Percentiles rank a stretch among this genome's conserved stretches.
phyloP scores from a whole-genome alignment of 2,113 vertebrate genomes.

The Sinosuthora webbiana region DNA sequence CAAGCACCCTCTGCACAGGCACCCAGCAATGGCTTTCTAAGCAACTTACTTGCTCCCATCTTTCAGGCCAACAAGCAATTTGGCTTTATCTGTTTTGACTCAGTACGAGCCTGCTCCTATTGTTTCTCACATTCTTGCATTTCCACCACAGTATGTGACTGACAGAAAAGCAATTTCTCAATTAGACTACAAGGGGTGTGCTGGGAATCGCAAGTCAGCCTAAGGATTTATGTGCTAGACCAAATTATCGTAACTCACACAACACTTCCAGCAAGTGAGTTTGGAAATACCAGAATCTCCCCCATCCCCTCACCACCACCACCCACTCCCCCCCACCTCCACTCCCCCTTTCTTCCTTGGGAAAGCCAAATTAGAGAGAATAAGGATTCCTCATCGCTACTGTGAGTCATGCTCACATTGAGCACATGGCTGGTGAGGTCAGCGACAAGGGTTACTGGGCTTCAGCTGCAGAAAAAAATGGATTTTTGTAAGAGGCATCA shows the following conservation, averaged over 20 bases:
- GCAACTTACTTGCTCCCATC: background rate
- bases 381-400: background rate
- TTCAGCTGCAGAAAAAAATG: background rate
- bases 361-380: constrained; percentile 26
- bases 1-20: background rate
- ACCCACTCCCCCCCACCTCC: background rate
- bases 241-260: constrained; percentile 39
- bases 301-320: background rate
- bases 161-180: constrained; percentile 34
- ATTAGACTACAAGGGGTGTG: constrained; percentile 22
- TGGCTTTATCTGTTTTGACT: constrained; percentile 44
- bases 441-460: background rate
- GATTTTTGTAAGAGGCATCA: background rate
- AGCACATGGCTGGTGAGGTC: constrained; percentile 45
- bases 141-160: constrained; percentile 11
- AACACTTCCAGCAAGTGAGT: constrained; percentile 51
- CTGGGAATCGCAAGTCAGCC: constrained; percentile 13
- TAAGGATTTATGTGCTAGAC: constrained; percentile 31
- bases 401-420: constrained; percentile 50
- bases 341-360: background rate
- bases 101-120: background rate
- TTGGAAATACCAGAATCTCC: constrained; percentile 52
- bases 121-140: constrained; percentile 57
- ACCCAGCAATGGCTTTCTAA: background rate
- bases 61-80: constrained; percentile 26